These are phyloP conservation scores for Motacilla tschutschensis DNA, from an alignment of 2,113 vertebrate genomes.

Conservation along the genomic window DNA sequence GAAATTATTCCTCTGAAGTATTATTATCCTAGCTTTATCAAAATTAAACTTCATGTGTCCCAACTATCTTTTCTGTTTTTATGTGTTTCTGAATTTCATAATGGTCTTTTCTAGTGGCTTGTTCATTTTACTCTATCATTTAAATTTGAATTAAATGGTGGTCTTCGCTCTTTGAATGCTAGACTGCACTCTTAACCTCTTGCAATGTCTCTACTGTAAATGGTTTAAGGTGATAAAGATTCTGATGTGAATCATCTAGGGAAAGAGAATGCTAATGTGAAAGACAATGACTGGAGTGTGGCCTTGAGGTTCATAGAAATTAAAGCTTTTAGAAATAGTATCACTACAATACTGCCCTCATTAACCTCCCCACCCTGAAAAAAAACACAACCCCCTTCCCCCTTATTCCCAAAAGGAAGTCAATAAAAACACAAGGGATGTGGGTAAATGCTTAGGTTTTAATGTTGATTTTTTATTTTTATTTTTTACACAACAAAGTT, in stretches of 20 bases:
- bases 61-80: not conserved
- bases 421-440: not conserved
- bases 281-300: not conserved
- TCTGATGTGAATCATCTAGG: not conserved
- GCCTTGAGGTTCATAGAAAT: not conserved
- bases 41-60: not conserved
- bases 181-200: not conserved
- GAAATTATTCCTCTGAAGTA: not conserved
- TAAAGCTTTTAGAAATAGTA: not conserved
- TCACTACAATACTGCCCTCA: not conserved
- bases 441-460: not conserved
- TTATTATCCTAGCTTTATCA: not conserved
- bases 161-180: not conserved
- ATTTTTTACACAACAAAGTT: not conserved
- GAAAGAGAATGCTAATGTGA: not conserved
- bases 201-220: not conserved
- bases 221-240: not conserved
- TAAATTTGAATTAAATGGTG: not conserved
- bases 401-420: not conserved
- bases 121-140: not conserved
- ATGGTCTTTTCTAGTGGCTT: not conserved
- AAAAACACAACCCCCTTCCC: fast-evolving
- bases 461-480: not conserved
- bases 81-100: not conserved
- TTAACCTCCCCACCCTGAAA: not conserved